Base-by-base conservation (phyloP, 2,888 invertebrate species). In the Tineola bisselliella region DNA sequence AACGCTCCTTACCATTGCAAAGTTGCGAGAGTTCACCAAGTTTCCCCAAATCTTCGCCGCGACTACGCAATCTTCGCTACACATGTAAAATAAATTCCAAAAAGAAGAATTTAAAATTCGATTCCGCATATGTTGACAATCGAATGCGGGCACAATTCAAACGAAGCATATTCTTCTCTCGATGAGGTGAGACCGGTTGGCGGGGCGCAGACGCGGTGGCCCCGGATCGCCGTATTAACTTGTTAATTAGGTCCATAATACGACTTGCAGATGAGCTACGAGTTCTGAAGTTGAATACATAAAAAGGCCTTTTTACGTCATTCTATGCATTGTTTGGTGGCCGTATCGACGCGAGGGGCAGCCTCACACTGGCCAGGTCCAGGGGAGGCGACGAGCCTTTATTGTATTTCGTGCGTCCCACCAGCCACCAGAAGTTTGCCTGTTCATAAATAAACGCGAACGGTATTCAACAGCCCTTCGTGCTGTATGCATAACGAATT, bases 191-290 rank as follows among this genome's bases (percentile, higher is more conserved):
- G 58, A n/a, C 19, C 44, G 59, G 44, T 19, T 33, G 58, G n/a
- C 11, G 4, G 75, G 78, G 86, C 86, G 84, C 84, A 84, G 84
- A 75, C 87, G 87, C 87, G 87, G 75, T 73, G 73, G 89, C 89
- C 89, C 90, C 89, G 90, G 90, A 91, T 91, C 90, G 90, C 92
- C 92, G 91, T 92, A 93, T 92, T 92, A 92, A 93, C 93, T 93
- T 93, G 93, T 92, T 93, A 93, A 93, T 93, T 93, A 93, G 93
- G 91, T 91, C 90, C 91, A 92, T 92, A 92, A 92, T 93, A 92
- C 91, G 93, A 93, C 92, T 93, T 93, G 92, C 93, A 93, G 93
- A 93, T 93, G 93, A 93, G 92, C 87, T 84, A 86, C 87, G 88
- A 89, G 88, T 89, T 88, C 86, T 83, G 80, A 89, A 89, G 89